phyloP scores from a whole-genome alignment of 2,888 invertebrate genomes.

The Trachelus stipa region DNA sequence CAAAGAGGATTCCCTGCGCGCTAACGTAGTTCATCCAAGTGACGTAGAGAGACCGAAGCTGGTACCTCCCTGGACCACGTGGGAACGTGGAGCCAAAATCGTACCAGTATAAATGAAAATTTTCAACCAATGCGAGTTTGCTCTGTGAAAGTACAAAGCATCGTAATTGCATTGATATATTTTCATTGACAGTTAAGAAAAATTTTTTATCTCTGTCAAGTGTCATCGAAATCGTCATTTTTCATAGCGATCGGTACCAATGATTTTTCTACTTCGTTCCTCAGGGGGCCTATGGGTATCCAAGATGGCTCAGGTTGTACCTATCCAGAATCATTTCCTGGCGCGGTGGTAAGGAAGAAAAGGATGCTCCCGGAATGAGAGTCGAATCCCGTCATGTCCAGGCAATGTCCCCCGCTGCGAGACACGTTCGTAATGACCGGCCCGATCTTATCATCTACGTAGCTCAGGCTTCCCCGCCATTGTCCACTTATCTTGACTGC shows the following conservation, averaged over 20 bases:
- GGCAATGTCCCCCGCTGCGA: constrained; percentile 56
- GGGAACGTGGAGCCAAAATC: not conserved
- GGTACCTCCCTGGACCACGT: not conserved
- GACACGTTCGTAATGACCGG: constrained; percentile 59
- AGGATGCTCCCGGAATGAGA: constrained; percentile 49
- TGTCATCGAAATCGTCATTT: not conserved
- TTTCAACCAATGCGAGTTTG: too few relatives aligned
- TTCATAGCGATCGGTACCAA: not conserved
- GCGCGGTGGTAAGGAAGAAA: constrained; percentile 27
- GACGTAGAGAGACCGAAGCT: not conserved
- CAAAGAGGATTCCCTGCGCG: not conserved
- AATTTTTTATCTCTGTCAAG: not conserved
- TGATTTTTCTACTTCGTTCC: not conserved
- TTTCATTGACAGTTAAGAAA: not conserved
- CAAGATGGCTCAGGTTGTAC: not conserved
- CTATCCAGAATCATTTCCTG: not conserved
- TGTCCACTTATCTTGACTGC: constrained; percentile 54
- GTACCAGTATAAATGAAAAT: not conserved
- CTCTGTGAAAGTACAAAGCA: not conserved
- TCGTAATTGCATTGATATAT: not conserved
- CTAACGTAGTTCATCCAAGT: not conserved
- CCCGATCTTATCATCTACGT: constrained; percentile 56
- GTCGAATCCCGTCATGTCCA: constrained; percentile 58
- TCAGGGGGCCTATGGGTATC: constrained; percentile 22
- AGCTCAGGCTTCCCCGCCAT: constrained; percentile 46